Evolutionary conservation across 2,113 vertebrate species (phyloP), one percentile per base, ranked within the genome.

Genomic region (Himantopus leucocephalus): DNA sequence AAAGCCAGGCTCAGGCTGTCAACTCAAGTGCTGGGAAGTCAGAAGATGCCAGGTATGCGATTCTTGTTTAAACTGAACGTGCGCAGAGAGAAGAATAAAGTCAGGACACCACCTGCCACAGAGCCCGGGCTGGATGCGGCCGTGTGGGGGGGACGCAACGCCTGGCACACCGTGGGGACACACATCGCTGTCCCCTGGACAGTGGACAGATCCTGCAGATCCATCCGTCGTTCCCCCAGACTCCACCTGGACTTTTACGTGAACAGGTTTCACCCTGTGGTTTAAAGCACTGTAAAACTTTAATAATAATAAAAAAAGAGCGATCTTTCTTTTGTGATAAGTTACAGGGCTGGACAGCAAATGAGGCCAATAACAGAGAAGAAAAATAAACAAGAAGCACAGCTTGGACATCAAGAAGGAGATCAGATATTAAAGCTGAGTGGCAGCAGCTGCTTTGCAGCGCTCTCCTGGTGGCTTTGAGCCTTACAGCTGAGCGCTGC

Each of bases 41-140:
- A 60, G 62, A 37, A 68, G 23, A 26, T 4, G 9, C 23, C 84
- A 87, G 59, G 20, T 73, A 35, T 50, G 26, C 52, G n/a, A 45
- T 67, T 82, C 27, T 24, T 3, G 3, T 24, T 59, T 21, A 7
- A 47, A 24, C 16, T 48, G 74, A 52, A 21, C 0, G 2, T 3
- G 12, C 2, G 27, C 30, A 58, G 34, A 13, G 56, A 58, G 52
- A 32, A 35, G 45, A 32, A 55, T 16, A 23, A 73, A 85, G 45
- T 20, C 78, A 66, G 12, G 13, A 24, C 41, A 3, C 11, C 0
- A 10, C 4, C 7, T 86, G 62, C 10, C 27, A 6, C 1, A 8
- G 35, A 52, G 39, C 56, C 32, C 1, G 4, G 35, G 34, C 53
- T 64, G 80, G 48, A 17, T 2, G 34, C 1, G 16, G n/a, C 76